Evolutionary conservation across 2,888 invertebrate species (phyloP).

Genomic region (Zhuqinia jingwanae): DNA sequence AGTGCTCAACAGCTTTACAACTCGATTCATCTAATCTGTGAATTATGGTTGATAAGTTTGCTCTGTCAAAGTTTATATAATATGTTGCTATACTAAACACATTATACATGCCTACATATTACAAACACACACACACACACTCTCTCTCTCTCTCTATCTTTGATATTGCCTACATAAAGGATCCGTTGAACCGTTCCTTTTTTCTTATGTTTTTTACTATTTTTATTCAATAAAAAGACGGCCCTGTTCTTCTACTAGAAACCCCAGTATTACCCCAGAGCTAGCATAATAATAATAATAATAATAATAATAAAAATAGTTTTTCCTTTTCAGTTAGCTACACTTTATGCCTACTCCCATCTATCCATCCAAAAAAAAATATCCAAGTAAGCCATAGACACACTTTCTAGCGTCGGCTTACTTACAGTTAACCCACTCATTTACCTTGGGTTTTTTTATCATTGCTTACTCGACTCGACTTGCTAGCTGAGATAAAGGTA

Average conservation of each 20-base stretch:
- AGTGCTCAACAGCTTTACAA: conserved; percentile 65
- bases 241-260: background rate
- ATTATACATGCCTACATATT: too few relatives aligned
- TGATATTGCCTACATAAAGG: conserved; percentile 56
- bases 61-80: conserved; percentile 41
- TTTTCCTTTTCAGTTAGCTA: background rate
- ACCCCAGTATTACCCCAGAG: background rate
- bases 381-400: too few relatives aligned
- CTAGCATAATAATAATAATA: background rate
- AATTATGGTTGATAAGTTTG: conserved; percentile 63
- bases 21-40: conserved; percentile 71
- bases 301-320: background rate
- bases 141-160: background rate
- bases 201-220: conserved; percentile 1
- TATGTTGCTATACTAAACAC: too few relatives aligned
- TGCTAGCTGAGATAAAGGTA: background rate
- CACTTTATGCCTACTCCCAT: background rate
- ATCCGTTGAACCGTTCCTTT: conserved; percentile 52
- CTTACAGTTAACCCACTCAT: background rate
- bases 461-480: background rate
- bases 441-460: conserved; percentile 42
- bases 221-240: conserved; percentile 60
- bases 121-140: background rate
- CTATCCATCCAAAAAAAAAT: too few relatives aligned
- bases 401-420: background rate